Evolutionary conservation across 2,888 invertebrate genomes (phyloP), one percentile per base, ranked within the genome.

Genomic region (Oscheius sp.): DNA sequence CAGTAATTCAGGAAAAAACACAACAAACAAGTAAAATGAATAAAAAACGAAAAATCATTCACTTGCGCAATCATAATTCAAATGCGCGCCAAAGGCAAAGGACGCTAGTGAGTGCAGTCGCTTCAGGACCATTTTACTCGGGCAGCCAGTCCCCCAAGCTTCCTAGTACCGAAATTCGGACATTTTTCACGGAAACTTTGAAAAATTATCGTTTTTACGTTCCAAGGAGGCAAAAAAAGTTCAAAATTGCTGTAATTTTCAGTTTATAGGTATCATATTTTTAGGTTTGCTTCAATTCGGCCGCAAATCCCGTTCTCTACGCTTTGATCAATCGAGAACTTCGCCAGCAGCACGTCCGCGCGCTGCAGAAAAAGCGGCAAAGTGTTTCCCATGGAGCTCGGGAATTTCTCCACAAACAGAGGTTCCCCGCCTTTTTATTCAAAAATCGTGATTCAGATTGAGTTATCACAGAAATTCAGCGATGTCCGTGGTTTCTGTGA

Each of bases 251-350:
- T n/a, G n/a, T n/a, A n/a, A n/a, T n/a, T n/a, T n/a, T n/a, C n/a
- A 45, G 45, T 45, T 13, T 7, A 7, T n/a, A n/a, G n/a, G n/a
- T n/a, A n/a, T n/a, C n/a, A n/a, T n/a, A n/a, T 35, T 55, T 83
- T 25, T 72, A 86, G 68, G 84, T 87, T 9, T 87, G 87, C 73
- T 88, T 87, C 82, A 87, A 87, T 69, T 87, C 87, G n/a, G 87
- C 87, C 1, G 86, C 84, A 46, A 87, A 87, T 69, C 87, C 87
- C n/a, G 78, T 88, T 1, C 82, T 87, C 68, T 87, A 88, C 74
- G 87, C 87, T 2, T 77, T 88, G 61, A 87, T 87, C 70, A 87
- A 87, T 73, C 80, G 86, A 21, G 87, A 87, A 58, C 79, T 87
- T 2, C 81, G 87, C 35, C 79, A 83, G 41, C 87, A 87, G 68